A percentile compares a stretch with the other conserved stretches of the same genome.
These are phyloP conservation scores for Euborellia annulipes DNA, from an alignment of 1,140 invertebrate species.

Conservation along the genomic window DNA sequence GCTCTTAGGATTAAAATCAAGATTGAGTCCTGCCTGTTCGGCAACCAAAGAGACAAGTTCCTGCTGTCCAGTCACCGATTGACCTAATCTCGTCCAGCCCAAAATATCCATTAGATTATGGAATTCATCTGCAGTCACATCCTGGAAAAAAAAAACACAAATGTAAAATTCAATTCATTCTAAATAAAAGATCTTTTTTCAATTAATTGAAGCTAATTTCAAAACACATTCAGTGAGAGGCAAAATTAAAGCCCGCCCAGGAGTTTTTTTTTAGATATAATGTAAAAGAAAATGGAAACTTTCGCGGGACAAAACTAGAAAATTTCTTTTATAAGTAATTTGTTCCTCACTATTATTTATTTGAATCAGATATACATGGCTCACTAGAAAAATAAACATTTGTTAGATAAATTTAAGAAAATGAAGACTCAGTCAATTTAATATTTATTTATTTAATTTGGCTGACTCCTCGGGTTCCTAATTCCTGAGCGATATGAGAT, in stretches of 20 bases:
- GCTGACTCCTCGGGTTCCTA: too few species aligned
- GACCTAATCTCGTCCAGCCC: slow-evolving; percentile 59
- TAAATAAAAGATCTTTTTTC: not conserved
- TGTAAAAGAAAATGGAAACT: not conserved
- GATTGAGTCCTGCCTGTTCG: slow-evolving; percentile 62
- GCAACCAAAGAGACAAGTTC: slow-evolving; percentile 71
- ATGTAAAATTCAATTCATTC: slow-evolving; percentile 1
- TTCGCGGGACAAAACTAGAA: not conserved
- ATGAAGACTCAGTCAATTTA: not conserved
- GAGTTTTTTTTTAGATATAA: not conserved
- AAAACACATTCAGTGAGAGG: not conserved
- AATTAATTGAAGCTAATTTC: not conserved
- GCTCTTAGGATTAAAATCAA: slow-evolving; percentile 58
- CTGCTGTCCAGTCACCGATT: slow-evolving; percentile 65
- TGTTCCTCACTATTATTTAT: too few species aligned
- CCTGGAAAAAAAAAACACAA: slow-evolving; percentile 33
- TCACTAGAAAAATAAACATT: too few species aligned
- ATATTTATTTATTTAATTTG: not conserved
- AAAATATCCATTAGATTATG: slow-evolving; percentile 75
- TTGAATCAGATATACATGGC: too few species aligned
- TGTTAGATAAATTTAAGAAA: too few species aligned
- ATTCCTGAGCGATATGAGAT: too few species aligned
- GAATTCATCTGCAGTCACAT: slow-evolving; percentile 85
- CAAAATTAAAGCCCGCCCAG: not conserved
- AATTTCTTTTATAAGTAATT: not conserved